These are phyloP conservation scores for Pelosia muscerda DNA, from an alignment of 2,888 invertebrate genomes.

Conservation along the genomic window DNA sequence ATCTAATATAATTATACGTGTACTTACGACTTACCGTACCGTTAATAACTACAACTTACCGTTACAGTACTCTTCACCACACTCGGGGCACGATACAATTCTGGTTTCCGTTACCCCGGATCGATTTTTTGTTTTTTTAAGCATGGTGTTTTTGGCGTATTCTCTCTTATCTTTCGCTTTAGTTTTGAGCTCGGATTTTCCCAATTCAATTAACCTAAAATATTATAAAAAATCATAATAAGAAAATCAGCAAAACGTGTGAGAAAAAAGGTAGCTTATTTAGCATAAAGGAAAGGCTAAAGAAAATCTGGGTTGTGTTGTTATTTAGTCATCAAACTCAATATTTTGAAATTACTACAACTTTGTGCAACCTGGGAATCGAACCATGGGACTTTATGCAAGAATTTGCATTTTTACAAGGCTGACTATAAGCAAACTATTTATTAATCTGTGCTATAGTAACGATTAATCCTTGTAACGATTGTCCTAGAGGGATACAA, in stretches of 20 bases:
- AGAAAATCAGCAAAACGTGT: not conserved
- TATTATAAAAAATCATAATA: not conserved
- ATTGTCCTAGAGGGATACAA: too few relatives aligned
- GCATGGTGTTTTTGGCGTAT: slow-evolving; percentile 88
- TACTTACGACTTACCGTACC: not conserved
- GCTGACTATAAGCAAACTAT: too few relatives aligned
- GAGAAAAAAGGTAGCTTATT: not conserved
- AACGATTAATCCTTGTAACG: too few relatives aligned
- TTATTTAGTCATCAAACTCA: too few relatives aligned
- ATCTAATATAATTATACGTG: not conserved
- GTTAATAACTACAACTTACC: slow-evolving; percentile 72
- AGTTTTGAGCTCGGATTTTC: slow-evolving; percentile 92
- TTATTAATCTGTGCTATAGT: too few relatives aligned
- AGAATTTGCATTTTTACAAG: too few relatives aligned
- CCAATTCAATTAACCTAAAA: slow-evolving; percentile 91
- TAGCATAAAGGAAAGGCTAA: not conserved
- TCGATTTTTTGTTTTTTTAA: slow-evolving; percentile 93
- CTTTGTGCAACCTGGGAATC: too few relatives aligned
- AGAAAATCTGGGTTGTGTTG: too few relatives aligned
- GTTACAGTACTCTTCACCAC: slow-evolving; percentile 95
- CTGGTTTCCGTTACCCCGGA: slow-evolving; percentile 93
- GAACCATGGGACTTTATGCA: too few relatives aligned
- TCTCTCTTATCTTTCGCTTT: slow-evolving; percentile 90
- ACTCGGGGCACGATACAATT: slow-evolving; percentile 91
- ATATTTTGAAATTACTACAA: too few relatives aligned